A percentile compares a stretch with the other conserved stretches of the same genome.
These are phyloP conservation scores for Leptodactylus fuscus DNA, from an alignment of 2,113 vertebrate species.

Conservation along the genomic window DNA sequence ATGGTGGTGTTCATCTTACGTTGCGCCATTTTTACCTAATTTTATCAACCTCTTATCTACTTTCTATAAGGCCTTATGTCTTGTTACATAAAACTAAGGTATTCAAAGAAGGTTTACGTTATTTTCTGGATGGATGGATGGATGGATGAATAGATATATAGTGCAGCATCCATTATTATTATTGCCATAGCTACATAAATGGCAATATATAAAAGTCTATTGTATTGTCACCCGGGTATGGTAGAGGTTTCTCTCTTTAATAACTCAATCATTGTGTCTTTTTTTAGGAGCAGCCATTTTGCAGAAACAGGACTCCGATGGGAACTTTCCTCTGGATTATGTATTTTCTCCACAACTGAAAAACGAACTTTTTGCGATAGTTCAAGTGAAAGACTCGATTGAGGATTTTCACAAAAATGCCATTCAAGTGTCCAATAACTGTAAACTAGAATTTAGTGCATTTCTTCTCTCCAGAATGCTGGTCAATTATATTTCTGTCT, in stretches of 20 bases:
- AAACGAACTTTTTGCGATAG: slow-evolving; percentile 79
- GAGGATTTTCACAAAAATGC: slow-evolving; percentile 67
- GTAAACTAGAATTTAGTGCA: slow-evolving; percentile 72
- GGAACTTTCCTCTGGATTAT: slow-evolving; percentile 80
- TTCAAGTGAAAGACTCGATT: slow-evolving; percentile 69
- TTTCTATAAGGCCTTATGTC: no score
- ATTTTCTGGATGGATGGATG: no score
- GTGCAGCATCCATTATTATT: no score
- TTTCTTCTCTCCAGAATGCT: slow-evolving; percentile 77
- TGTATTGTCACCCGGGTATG: no score
- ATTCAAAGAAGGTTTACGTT: no score
- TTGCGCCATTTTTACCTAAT: no score
- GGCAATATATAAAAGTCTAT: no score
- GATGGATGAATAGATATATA: no score
- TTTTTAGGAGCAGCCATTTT: slow-evolving; percentile 84
- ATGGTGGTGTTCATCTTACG: no score
- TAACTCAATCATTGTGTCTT: slow-evolving; percentile 6
- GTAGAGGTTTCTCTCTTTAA: background rate
- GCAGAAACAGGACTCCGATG: slow-evolving; percentile 74
- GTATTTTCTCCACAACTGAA: slow-evolving; percentile 70
- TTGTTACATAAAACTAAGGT: no score
- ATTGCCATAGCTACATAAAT: no score
- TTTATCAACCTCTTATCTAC: no score
- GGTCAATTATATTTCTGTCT: slow-evolving; percentile 76
- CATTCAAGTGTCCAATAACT: slow-evolving; percentile 66